Percentiles rank a stretch among this genome's conserved stretches.
Conservation (phyloP, 2,888 invertebrate genomes). For the Dasypogon diadema region DNA sequence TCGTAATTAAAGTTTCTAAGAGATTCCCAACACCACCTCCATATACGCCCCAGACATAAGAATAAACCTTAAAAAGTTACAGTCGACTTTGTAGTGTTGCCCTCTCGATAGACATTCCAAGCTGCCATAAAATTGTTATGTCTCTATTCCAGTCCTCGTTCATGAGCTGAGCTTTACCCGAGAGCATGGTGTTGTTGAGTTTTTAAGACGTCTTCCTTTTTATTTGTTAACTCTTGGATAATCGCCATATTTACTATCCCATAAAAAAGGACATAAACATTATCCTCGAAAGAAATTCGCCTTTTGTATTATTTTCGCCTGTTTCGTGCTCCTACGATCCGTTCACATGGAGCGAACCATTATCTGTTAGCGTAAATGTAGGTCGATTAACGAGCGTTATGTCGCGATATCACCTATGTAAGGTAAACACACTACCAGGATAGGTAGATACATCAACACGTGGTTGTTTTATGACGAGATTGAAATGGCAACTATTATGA, state of each 20-base stretch:
- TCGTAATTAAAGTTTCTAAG: constrained; percentile 41
- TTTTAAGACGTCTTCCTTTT: constrained; percentile 40
- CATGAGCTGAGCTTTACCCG: constrained; percentile 13
- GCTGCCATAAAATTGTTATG: constrained; percentile 43
- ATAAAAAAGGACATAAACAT: constrained; percentile 45
- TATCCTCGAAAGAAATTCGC: constrained; percentile 22
- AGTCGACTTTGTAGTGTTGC: constrained; percentile 38
- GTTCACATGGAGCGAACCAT: neutral
- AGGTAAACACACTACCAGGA: constrained; percentile 5
- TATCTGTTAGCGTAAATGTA: constrained; percentile 12
- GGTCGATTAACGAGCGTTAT: constrained; percentile 32
- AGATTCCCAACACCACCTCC: constrained; percentile 21
- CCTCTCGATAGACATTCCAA: constrained; percentile 43
- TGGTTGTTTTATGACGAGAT: constrained; percentile 52
- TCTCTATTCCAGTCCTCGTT: constrained; percentile 29
- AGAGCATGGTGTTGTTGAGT: constrained; percentile 3
- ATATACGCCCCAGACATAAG: constrained; percentile 30
- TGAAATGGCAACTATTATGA: constrained; percentile 51
- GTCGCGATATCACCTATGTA: constrained; percentile 29
- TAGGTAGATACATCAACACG: constrained; percentile 48
- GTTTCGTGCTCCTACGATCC: neutral
- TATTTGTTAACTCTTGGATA: constrained; percentile 47
- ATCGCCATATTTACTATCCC: constrained; percentile 47
- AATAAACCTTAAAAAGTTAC: constrained; percentile 47
- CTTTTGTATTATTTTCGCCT: constrained; percentile 19